Evolutionary conservation across 2,113 vertebrate genomes (phyloP).

Genomic region (Poicephalus meyeri): DNA sequence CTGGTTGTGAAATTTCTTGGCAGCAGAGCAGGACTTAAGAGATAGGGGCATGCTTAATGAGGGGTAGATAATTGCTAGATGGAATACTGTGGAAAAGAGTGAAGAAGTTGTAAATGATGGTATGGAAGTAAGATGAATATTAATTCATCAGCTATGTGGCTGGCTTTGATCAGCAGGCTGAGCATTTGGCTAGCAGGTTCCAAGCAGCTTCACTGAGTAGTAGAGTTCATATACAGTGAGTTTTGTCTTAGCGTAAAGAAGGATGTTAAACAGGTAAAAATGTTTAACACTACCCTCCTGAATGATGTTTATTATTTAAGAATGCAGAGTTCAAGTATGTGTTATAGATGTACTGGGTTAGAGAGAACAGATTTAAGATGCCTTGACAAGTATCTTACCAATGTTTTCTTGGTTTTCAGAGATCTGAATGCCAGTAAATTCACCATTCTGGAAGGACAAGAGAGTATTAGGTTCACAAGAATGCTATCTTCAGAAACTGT

Average conservation of each 20-base stretch:
- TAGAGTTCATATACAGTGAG: neutral
- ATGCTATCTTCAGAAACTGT: neutral
- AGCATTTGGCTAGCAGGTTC: neutral
- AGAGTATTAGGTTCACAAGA: conserved; percentile 14
- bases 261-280: neutral
- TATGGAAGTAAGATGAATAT: neutral
- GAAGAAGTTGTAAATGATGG: neutral
- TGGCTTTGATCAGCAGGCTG: neutral
- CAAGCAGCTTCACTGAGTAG: neutral
- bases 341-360: conserved; percentile 6
- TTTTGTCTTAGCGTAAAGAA: neutral
- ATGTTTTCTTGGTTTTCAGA: conserved; percentile 40
- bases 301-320: conserved; percentile 15
- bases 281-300: neutral
- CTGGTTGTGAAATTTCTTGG: neutral
- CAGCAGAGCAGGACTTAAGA: conserved; percentile 25
- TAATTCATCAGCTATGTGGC: neutral
- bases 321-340: neutral
- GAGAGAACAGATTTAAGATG: conserved; percentile 12
- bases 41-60: conserved; percentile 35
- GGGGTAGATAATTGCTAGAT: conserved; percentile 1
- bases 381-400: conserved; percentile 32
- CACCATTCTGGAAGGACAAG: conserved; percentile 54
- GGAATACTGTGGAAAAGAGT: conserved; percentile 2
- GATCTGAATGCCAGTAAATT: conserved; percentile 53